Evolutionary conservation across 1,140 invertebrate species (phyloP), one percentile per base, ranked within the genome.

Genomic region (Aphidius gifuensis): DNA sequence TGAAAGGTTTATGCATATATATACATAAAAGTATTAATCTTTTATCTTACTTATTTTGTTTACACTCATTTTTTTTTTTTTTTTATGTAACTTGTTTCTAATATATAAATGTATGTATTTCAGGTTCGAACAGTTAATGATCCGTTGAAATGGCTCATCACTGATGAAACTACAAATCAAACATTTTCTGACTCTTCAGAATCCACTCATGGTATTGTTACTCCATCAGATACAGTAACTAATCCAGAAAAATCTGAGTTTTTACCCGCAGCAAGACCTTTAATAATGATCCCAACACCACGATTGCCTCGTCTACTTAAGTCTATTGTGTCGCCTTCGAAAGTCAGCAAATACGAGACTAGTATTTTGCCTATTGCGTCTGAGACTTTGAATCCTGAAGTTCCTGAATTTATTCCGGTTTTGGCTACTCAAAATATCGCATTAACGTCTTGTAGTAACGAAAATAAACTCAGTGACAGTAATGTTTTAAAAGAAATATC

Each of bases 111-210:
- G 1, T 16, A 16, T 16, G 16, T 39, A 3, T 75, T 73, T 49
- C 72, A 90, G 89, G 87, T 98, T 23, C 84, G 94, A 71, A 91
- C 93, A 48, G 86, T 85, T 62, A 83, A 85, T 60, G 85, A 94
- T 67, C 96, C 94, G 4, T 85, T 85, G 9, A 91, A 88, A 76
- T 97, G 95, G 95, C 92, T 92, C 32, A 87, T 97, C 51, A 76
- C 85, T 4, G 88, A 92, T 70, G 74, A 82, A 6, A 69, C 76
- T 16, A 75, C 72, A 45, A 82, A 80, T 64, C 68, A 72, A 5
- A 53, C 74, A n/a, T 73, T 70, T 64, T 63, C 75, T 75, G 66
- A 85, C 81, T 74, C 80, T 75, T 64, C 69, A 7, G 63, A 75
- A 48, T 62, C 64, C 8, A 42, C 53, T 11, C 39, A 55, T n/a